phyloP scores from a whole-genome alignment of 2,888 invertebrate species.

The Dione juno region DNA sequence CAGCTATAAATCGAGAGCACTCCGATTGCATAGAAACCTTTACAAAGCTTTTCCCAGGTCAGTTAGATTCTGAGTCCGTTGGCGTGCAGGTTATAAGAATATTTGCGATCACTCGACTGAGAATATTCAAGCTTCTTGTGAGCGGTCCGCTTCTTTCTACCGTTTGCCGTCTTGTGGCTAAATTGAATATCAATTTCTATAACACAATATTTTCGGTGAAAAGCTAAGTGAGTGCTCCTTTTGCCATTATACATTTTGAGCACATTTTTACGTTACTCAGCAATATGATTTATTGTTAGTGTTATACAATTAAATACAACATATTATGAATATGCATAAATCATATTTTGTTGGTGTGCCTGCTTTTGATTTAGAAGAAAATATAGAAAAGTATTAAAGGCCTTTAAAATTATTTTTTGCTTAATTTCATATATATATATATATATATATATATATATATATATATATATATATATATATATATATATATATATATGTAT shows the following conservation, averaged over 20 bases:
- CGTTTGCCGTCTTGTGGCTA: conserved; percentile 46
- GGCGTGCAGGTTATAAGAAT: conserved; percentile 46
- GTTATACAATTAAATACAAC: no score
- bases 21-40: conserved; percentile 25
- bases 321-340: no score
- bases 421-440: no score
- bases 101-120: conserved; percentile 49
- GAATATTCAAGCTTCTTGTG: conserved; percentile 48
- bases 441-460: no score
- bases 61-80: conserved; percentile 42
- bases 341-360: no score
- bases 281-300: no score
- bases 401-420: no score
- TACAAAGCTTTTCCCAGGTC: conserved; percentile 38
- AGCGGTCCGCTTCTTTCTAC: conserved; percentile 40
- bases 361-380: no score
- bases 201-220: conserved; percentile 35
- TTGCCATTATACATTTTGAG: conserved; percentile 12
- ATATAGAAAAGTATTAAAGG: no score
- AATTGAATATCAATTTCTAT: conserved; percentile 46
- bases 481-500: no score
- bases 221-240: conserved; percentile 34
- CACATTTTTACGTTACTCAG: neutral
- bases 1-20: neutral
- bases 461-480: no score